Evolutionary conservation across 1,140 invertebrate genomes (phyloP).

Genomic region (Melipona quadrifasciata): DNA sequence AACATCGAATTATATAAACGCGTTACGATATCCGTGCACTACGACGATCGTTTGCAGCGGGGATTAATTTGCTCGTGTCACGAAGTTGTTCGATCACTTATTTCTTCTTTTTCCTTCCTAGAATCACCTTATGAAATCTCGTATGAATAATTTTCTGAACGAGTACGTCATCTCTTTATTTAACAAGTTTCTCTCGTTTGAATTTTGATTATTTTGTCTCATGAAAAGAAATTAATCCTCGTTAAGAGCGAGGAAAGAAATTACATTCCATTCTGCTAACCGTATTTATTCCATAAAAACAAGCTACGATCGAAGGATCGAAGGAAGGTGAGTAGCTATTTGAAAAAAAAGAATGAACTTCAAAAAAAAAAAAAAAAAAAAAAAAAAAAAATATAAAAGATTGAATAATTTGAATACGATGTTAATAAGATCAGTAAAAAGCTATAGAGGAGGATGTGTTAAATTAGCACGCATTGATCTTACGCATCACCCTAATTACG

Average conservation of each 20-base stretch:
- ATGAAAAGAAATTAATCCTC: slow-evolving; percentile 40
- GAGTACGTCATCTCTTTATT: background rate
- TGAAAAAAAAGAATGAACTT: background rate
- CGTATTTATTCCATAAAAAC: slow-evolving; percentile 79
- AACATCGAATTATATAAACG: slow-evolving; percentile 33
- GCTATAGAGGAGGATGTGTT: background rate
- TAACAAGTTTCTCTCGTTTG: background rate
- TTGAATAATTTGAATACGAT: slow-evolving; percentile 29
- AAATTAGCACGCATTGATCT: slow-evolving; percentile 28
- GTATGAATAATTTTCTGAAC: background rate
- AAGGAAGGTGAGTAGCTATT: slow-evolving; percentile 79
- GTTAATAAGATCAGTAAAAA: slow-evolving; percentile 9
- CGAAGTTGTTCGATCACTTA: background rate
- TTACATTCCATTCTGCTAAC: slow-evolving; percentile 71
- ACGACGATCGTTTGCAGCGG: slow-evolving; percentile 22
- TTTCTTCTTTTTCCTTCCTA: too few relatives aligned
- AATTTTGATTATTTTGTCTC: background rate
- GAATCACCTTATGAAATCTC: background rate
- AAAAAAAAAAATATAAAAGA: background rate
- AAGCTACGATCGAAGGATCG: slow-evolving; percentile 83
- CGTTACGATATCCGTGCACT: slow-evolving; percentile 32
- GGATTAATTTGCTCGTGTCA: slow-evolving; percentile 40
- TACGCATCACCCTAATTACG: slow-evolving; percentile 37
- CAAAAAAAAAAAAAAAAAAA: background rate
- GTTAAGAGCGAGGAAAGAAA: slow-evolving; percentile 39